Evolutionary conservation across 2,113 vertebrate species (phyloP).

Genomic region (Anthoscopus minutus): DNA sequence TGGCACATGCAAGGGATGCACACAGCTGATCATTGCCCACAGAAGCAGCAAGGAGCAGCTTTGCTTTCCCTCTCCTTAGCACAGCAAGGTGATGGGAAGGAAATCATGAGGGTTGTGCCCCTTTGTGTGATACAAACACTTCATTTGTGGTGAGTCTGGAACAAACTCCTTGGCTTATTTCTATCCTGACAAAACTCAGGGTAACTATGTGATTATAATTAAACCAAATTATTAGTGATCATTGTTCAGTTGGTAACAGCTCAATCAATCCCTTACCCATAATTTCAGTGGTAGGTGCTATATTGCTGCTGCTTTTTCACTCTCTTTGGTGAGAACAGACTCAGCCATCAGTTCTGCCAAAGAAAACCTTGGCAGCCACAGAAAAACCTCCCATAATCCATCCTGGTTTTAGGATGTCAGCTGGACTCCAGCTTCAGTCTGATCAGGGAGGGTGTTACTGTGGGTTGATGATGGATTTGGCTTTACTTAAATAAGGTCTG

Average conservation of each 20-base stretch:
- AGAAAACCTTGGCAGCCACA: neutral
- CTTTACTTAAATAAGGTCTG: neutral
- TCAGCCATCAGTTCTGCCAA: neutral
- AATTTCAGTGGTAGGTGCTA: neutral
- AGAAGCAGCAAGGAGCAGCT: neutral
- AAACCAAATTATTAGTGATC: neutral
- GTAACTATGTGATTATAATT: neutral
- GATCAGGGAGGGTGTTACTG: neutral
- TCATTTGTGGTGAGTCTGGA: neutral
- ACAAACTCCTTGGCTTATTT: neutral
- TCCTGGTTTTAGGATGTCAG: neutral
- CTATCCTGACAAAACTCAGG: neutral
- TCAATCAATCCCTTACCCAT: neutral
- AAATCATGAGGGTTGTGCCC: neutral
- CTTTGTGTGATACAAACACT: neutral
- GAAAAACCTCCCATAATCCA: neutral
- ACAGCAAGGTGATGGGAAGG: neutral
- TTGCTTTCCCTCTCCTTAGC: neutral
- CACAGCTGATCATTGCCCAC: neutral
- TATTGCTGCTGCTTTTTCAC: neutral
- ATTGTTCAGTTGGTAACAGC: neutral
- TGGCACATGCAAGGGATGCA: neutral
- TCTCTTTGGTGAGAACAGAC: neutral
- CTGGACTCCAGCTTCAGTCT: neutral
- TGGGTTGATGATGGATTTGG: neutral